Evolutionary conservation across 1,140 invertebrate species (phyloP).

Genomic region (Chironomus tepperi): DNA sequence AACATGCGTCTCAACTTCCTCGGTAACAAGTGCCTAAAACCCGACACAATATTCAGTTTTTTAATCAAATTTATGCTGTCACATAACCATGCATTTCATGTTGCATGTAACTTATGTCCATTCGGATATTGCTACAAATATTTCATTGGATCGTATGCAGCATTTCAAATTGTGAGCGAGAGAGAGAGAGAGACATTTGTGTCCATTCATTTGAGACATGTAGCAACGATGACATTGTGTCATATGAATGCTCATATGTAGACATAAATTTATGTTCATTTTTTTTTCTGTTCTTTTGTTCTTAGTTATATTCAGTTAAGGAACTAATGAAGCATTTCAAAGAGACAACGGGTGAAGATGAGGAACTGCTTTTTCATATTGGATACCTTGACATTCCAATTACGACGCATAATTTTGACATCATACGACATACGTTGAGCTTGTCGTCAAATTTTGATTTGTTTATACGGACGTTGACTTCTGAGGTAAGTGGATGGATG

Average conservation of each 20-base stretch:
- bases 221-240: background rate
- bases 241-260: background rate
- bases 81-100: background rate
- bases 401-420: background rate
- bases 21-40: background rate
- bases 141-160: background rate
- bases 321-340: background rate
- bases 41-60: background rate
- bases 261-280: background rate
- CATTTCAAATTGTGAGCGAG: background rate
- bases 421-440: background rate
- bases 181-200: background rate
- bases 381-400: background rate
- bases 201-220: no score
- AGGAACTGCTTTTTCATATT: background rate
- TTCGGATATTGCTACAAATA: constrained; percentile 8
- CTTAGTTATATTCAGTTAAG: background rate
- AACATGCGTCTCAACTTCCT: background rate
- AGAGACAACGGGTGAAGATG: background rate
- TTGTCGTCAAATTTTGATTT: background rate
- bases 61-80: constrained; percentile 9
- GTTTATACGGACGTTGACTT: background rate
- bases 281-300: no score
- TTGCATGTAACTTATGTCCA: background rate
- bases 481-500: background rate